These are phyloP conservation scores for Ips typographus DNA, from an alignment of 1,140 invertebrate species.

Conservation along the genomic window DNA sequence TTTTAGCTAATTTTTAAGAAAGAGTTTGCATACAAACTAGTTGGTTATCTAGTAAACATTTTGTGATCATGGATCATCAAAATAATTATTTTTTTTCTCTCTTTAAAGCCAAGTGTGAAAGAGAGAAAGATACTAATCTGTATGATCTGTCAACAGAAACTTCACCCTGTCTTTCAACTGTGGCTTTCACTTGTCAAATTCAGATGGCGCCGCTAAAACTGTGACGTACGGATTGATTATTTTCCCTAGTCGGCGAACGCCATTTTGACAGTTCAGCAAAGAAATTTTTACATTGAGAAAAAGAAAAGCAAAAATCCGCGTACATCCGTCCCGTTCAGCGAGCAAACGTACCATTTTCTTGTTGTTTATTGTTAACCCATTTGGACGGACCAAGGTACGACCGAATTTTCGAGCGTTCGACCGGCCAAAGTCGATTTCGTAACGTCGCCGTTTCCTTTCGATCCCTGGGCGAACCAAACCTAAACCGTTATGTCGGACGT, in stretches of 20 bases:
- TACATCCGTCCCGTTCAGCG: constrained; percentile 58
- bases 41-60: too few species aligned
- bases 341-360: constrained; percentile 58
- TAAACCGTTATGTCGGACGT: constrained; percentile 40
- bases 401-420: constrained; percentile 32
- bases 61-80: too few species aligned
- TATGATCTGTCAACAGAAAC: too few species aligned
- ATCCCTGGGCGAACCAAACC: constrained; percentile 29
- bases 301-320: constrained; percentile 54
- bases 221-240: constrained; percentile 56
- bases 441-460: constrained; percentile 47
- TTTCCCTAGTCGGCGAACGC: constrained; percentile 51
- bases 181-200: too few species aligned
- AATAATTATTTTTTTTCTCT: too few species aligned
- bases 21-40: too few species aligned
- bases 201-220: not conserved
- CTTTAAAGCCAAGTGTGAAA: too few species aligned
- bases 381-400: constrained; percentile 67
- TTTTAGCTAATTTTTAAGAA: too few species aligned
- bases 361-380: constrained; percentile 65
- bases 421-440: constrained; percentile 41
- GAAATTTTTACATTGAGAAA: constrained; percentile 44
- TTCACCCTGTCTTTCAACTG: too few species aligned
- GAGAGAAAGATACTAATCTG: too few species aligned
- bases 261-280: constrained; percentile 52